Conservation (phyloP, 2,113 vertebrate genomes). For the Chaetops frenatus region DNA sequence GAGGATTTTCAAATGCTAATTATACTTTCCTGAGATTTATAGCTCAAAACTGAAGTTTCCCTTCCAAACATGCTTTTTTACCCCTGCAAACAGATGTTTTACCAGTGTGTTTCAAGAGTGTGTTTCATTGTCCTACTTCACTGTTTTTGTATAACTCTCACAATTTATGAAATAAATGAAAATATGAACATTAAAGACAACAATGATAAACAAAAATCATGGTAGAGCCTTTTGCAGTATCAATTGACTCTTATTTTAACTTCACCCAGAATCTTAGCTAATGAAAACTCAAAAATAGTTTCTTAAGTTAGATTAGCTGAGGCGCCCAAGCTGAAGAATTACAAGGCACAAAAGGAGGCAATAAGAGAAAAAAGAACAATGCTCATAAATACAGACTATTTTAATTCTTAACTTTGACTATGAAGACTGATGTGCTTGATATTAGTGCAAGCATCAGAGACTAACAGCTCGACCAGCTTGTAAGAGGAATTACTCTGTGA, state of each 20-base stretch:
- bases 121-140: not conserved
- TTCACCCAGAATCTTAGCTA: not conserved
- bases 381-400: not conserved
- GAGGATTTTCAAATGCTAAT: not conserved
- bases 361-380: not conserved
- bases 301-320: not conserved
- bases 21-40: not conserved
- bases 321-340: not conserved
- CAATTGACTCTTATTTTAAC: not conserved
- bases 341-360: not conserved
- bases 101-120: not conserved
- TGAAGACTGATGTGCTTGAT: constrained; percentile 36
- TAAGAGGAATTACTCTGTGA: constrained; percentile 21
- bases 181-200: not conserved
- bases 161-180: not conserved
- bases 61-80: not conserved
- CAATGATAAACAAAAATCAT: not conserved
- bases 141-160: not conserved
- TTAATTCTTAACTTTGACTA: constrained; percentile 33
- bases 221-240: not conserved
- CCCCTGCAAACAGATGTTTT: not conserved
- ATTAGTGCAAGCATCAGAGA: constrained; percentile 10
- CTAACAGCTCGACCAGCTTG: constrained; percentile 20
- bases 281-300: not conserved
- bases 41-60: not conserved